phyloP scores from a whole-genome alignment of 37 sponge, comb jelly and placozoan genomes.

The Geodia barretti region DNA sequence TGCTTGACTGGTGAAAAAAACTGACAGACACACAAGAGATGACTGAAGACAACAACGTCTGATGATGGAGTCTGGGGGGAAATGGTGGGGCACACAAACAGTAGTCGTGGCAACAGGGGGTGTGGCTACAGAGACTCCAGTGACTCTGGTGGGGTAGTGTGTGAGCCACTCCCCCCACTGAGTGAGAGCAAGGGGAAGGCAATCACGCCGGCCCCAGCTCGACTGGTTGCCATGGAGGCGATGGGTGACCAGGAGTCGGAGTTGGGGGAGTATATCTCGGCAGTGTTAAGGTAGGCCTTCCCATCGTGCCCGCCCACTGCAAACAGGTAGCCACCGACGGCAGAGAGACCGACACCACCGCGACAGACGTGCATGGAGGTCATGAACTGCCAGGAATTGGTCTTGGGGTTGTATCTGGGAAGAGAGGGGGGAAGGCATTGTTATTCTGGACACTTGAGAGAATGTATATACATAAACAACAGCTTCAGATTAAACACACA shows the following conservation, averaged over 20 bases:
- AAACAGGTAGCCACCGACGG: constrained; percentile 84
- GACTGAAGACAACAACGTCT: not conserved
- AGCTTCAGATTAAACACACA: not conserved
- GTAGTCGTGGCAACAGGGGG: not conserved
- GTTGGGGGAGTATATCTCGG: constrained; percentile 82
- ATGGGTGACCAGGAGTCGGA: constrained; percentile 78
- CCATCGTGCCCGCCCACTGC: constrained; percentile 95
- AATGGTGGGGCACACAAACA: not conserved
- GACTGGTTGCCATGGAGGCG: constrained; percentile 75
- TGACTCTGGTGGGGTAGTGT: constrained; percentile 24
- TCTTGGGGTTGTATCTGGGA: constrained; percentile 84
- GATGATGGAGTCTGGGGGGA: not conserved
- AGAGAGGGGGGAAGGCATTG: not conserved
- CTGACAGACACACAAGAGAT: not conserved
- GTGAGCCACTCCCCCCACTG: constrained; percentile 5
- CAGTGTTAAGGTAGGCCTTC: constrained; percentile 76
- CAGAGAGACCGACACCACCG: constrained; percentile 88
- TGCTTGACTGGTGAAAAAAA: too few species aligned
- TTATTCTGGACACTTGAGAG: not conserved
- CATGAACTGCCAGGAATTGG: constrained; percentile 78
- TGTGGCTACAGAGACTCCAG: constrained; percentile 43
- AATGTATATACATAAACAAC: not conserved
- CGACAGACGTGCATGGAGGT: constrained; percentile 83
- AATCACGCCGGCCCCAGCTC: constrained; percentile 96
- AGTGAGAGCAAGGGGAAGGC: constrained; percentile 42